phyloP scores from a whole-genome alignment of 1,140 invertebrate species.

The Notospermus geniculatus region DNA sequence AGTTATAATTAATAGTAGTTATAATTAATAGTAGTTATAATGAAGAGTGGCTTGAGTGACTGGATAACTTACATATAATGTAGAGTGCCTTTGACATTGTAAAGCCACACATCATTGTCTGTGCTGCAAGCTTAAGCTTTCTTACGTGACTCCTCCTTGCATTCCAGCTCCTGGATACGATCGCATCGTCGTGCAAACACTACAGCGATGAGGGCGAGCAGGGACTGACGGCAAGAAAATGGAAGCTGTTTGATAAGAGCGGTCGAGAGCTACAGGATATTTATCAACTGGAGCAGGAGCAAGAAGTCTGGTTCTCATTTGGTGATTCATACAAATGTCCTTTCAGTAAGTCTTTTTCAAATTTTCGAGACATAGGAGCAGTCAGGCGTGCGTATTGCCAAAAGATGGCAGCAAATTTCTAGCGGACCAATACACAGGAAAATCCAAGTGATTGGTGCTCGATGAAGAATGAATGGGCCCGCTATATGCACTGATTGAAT shows the following conservation, averaged over 20 bases:
- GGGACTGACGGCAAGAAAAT: neutral
- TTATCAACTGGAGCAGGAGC: constrained; percentile 34
- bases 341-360: constrained; percentile 41
- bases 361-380: too few relatives aligned
- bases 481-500: too few relatives aligned
- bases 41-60: too few relatives aligned
- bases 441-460: too few relatives aligned
- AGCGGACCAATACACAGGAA: too few relatives aligned
- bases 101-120: neutral
- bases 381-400: too few relatives aligned
- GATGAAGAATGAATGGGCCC: too few relatives aligned
- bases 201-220: neutral
- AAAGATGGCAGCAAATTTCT: too few relatives aligned
- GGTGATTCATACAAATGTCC: constrained; percentile 49
- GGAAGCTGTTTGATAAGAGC: constrained; percentile 38
- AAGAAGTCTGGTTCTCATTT: constrained; percentile 51
- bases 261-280: constrained; percentile 46
- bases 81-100: too few relatives aligned
- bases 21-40: too few relatives aligned
- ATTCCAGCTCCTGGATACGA: constrained; percentile 41
- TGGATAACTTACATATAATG: too few relatives aligned
- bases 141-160: neutral
- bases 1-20: too few relatives aligned
- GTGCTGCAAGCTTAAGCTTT: neutral
- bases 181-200: constrained; percentile 26